Evolutionary conservation across 2,888 invertebrate species (phyloP), one percentile per base, ranked within the genome.

Genomic region (Perizoma flavofasciatum): DNA sequence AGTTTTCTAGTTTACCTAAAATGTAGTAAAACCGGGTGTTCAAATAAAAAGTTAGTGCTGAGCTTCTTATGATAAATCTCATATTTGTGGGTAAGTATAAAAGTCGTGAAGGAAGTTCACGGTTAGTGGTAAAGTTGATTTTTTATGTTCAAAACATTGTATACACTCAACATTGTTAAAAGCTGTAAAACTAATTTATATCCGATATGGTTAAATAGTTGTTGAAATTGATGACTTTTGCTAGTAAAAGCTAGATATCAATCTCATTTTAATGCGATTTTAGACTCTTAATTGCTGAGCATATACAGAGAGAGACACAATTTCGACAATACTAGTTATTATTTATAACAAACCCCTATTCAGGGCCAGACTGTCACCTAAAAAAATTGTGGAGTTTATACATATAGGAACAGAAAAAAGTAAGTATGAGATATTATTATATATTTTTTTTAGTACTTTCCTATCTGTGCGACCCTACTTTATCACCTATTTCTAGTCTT

Each of bases 171-270:
- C 77, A 79, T 69, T 74, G 78, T 70, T 61, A 65, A 77, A 70
- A 74, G 72, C 72, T 72, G 71, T 65, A 63, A 70, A 69, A 76
- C 74, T 83, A 85, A 85, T 85, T 86, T 82, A 82, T 79, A 79
- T 79, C 76, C 79, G 79, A 83, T 83, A 80, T 78, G 73, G 35
- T 48, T 45, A 41, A 43, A 57, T 39, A 47, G 48, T 55, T 45
- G 49, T 57, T 57, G 50, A 63, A 61, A 50, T 54, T 61, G 5
- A 54, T 11, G 49, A 56, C 45, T 53, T 60, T 48, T 37, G 41
- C 39, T 72, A 49, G 53, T 40, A 22, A n/a, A 50, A 7, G n/a
- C 6, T 41, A 41, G 44, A n/a, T n/a, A 41, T 22, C 3, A n/a
- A 44, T 44, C 7, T 10, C 4, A 34, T 4, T 8, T 46, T 33